Percentiles rank a stretch among this genome's conserved stretches.
phyloP scores from a whole-genome alignment of 2,113 vertebrate species.

The Entelurus aequoreus region DNA sequence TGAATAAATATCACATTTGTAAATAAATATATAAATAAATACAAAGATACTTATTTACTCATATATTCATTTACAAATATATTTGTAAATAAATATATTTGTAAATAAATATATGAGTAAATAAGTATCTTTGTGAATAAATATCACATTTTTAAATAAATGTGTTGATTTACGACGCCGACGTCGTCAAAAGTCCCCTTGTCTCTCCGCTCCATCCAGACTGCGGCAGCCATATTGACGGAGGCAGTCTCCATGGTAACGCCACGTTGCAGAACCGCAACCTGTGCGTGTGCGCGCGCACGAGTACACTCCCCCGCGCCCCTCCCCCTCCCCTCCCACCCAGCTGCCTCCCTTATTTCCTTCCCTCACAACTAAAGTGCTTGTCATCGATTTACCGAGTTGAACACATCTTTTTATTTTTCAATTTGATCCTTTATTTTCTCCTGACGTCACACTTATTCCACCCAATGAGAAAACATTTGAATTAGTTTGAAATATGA shows the following conservation, averaged over 20 bases:
- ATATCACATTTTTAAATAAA: too few species aligned
- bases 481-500: too few species aligned
- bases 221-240: slow-evolving; percentile 66
- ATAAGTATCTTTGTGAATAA: too few species aligned
- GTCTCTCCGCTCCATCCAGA: slow-evolving; percentile 4
- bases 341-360: slow-evolving; percentile 1
- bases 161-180: too few species aligned
- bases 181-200: neutral
- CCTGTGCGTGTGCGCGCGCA: slow-evolving; percentile 29
- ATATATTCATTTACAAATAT: too few species aligned
- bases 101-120: too few species aligned
- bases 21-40: too few species aligned
- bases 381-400: neutral
- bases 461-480: too few species aligned
- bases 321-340: slow-evolving; percentile 44
- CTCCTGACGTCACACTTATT: neutral
- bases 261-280: slow-evolving; percentile 59
- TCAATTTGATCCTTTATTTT: neutral
- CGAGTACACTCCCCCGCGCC: neutral
- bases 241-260: slow-evolving; percentile 76
- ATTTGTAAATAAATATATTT: too few species aligned
- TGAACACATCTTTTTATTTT: neutral
- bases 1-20: too few species aligned
- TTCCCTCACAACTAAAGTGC: neutral
- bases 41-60: too few species aligned